Evolutionary conservation across 92 coral and sea anemone genomes (phyloP), one percentile per base, ranked within the genome.

Genomic region (Paramuricea clavata): DNA sequence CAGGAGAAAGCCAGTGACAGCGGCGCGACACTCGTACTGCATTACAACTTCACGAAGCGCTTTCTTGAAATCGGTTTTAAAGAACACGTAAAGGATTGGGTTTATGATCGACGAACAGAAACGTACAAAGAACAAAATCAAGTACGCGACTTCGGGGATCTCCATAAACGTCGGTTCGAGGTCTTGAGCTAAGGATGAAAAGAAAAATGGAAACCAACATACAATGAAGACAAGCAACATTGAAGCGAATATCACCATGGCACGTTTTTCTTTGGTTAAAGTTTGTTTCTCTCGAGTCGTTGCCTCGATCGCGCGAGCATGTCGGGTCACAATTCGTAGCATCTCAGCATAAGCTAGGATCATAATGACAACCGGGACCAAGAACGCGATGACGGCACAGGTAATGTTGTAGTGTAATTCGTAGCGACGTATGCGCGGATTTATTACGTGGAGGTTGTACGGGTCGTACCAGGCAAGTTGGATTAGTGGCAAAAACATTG

Each of bases 391-490:
- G 35, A 79, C 31, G 19, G 47, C 26, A 27, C 84, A 79, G 0
- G 84, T 79, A 13, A 79, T 59, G 57, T 79, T 35, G 84, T 79
- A 79, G 36, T 61, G 71, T 3, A 79, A 23, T 56, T 59, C 73
- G 35, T 33, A 79, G 12, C 49, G 49, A 10, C 22, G 73, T 1
- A 61, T 61, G 23, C 42, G 49, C 19, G 54, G 25, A 11, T 49
- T 34, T 5, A 19, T 7, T 27, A 54, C 74, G 22, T 35, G 3
- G 4, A 79, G n/a, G 73, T 59, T 33, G 36, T 79, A 44, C 19
- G 67, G 33, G 35, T 79, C 56, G 73, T 79, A 79, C 84, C 84
- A 79, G n/a, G 84, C 52, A 0, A 79, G 74, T 42, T 79, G 84
- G 22, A 79, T 59, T 10, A 79, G 33, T 6, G 84, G 72, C 27